Base-by-base conservation (phyloP, 35 echinoderm and acorn worm genomes). In the Apostichopus parvimensis region DNA sequence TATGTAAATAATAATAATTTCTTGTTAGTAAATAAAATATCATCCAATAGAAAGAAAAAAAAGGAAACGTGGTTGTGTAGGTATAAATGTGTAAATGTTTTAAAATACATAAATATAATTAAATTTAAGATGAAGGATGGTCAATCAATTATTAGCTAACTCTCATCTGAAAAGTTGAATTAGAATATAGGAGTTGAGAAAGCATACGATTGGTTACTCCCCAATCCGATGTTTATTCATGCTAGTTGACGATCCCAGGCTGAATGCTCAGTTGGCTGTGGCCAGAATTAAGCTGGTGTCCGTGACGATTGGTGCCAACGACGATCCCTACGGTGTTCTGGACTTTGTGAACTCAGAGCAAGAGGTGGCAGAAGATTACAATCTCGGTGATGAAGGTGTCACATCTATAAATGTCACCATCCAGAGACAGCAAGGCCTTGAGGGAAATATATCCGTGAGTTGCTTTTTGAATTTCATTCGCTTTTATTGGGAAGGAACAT, bases 361-460 rank as follows among this genome's bases (percentile, higher is more conserved):
- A 92, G 94, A 98, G 72, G 91, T 98, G 17, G 96, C 96, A 21
- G 96, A 98, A 75, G 96, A 98, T 64, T 95, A 66, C 82, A 78
- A 92, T 66, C 79, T 93, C 10, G 94, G 91, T 5, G 91, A 95
- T 71, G 92, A 92, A 75, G 22, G 65, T 58, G 57, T 60, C 6
- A 58, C 92, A 1, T 89, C 53, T 8, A 88, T 94, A 56, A 80
- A 34, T 70, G 91, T 94, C 57, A 80, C 10, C 22, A 76, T 98
- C 18, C 61, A 87, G 26, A 94, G 96, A 76, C 77, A 28, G 25
- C 94, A 95, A 64, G 96, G 96, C 9, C 73, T 87, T 1, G 93
- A 79, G 72, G 94, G 94, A 60, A 23, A 83, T 87, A 90, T 95
- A 28, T 92, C 80, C 79, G 96, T 95, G 79, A 94, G 93, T 90